phyloP scores from a whole-genome alignment of 2,113 vertebrate species.

The Ammospiza caudacuta region DNA sequence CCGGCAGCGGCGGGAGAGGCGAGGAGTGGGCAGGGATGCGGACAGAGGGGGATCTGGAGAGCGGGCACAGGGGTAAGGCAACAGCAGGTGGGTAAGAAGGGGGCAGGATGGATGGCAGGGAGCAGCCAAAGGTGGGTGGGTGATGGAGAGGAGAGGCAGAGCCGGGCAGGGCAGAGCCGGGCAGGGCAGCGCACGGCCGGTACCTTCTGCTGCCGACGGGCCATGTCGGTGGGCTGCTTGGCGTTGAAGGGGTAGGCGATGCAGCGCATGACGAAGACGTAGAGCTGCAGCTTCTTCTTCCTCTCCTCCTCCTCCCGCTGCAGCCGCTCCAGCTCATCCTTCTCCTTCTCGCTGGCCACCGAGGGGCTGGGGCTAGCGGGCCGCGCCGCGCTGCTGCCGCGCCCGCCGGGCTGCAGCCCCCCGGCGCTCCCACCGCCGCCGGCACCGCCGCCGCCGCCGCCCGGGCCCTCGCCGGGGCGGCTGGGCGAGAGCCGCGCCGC shows the following conservation, averaged over 20 bases:
- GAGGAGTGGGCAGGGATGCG: neutral
- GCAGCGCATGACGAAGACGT: slow-evolving; percentile 98
- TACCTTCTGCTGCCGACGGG: slow-evolving; percentile 97
- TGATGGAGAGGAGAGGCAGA: neutral
- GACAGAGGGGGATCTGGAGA: neutral
- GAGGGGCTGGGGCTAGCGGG: slow-evolving; percentile 86
- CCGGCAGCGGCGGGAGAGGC: neutral
- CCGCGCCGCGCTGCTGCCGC: slow-evolving; percentile 67
- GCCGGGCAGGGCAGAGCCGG: neutral
- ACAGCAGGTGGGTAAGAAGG: neutral
- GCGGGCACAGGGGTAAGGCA: neutral
- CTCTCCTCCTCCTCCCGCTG: slow-evolving; percentile 94
- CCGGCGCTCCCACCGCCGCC: neutral
- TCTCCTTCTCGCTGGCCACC: slow-evolving; percentile 93
- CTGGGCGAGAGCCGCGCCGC: too few species aligned
- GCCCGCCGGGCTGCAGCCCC: neutral
- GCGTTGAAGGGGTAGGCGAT: slow-evolving; percentile 98
- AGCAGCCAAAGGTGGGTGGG: neutral
- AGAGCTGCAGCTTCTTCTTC: slow-evolving; percentile 94
- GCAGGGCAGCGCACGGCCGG: neutral
- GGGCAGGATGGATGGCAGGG: neutral
- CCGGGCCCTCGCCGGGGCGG: too few species aligned
- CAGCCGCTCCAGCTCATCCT: slow-evolving; percentile 93
- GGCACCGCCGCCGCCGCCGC: neutral
- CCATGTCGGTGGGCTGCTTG: slow-evolving; percentile 98